phyloP scores from a whole-genome alignment of 1,140 invertebrate genomes.

The Pseudomyrmex sp. region DNA sequence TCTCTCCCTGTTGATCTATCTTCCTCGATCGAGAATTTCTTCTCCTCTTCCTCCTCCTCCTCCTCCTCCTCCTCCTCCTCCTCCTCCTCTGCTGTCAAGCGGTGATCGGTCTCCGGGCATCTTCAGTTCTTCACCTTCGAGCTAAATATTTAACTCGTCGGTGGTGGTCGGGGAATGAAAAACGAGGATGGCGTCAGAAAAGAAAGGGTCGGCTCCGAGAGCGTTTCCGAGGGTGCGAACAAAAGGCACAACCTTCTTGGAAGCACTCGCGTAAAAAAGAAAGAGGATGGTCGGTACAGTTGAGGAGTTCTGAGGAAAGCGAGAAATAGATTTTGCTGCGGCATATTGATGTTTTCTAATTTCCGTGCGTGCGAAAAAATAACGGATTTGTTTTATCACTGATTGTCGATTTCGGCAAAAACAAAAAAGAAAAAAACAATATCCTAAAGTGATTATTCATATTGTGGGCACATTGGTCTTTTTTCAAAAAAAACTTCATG shows the following conservation, averaged over 20 bases:
- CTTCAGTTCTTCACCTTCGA: conserved; percentile 49
- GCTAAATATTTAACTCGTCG: conserved; percentile 67
- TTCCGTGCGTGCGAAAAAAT: conserved; percentile 40
- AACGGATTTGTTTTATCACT: conserved; percentile 27
- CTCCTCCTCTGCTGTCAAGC: neutral
- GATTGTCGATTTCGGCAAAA: conserved; percentile 31
- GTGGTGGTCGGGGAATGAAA: conserved; percentile 42
- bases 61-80: neutral
- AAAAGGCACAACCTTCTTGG: conserved; percentile 63
- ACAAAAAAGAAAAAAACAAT: neutral
- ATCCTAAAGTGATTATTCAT: neutral
- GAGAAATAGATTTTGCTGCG: conserved; percentile 56
- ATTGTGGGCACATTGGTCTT: neutral
- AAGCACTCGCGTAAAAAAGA: conserved; percentile 59
- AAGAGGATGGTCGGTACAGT: conserved; percentile 6
- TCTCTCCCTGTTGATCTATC: conserved; percentile 28
- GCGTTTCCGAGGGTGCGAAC: conserved; percentile 59
- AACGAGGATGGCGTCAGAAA: conserved; percentile 27
- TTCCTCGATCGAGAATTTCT: conserved; percentile 26
- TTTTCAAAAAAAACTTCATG: too few species aligned
- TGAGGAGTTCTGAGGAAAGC: neutral
- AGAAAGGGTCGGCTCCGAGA: conserved; percentile 40
- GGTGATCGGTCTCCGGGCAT: neutral
- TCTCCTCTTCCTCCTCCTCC: neutral
- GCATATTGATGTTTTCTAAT: conserved; percentile 53